Percentiles rank a stretch among this genome's conserved stretches.
These are phyloP conservation scores for Aurelia aurita complex sp. Pacific DNA, from an alignment of 30 jellyfish, hydroid and myxozoan genomes.

Conservation along the genomic window DNA sequence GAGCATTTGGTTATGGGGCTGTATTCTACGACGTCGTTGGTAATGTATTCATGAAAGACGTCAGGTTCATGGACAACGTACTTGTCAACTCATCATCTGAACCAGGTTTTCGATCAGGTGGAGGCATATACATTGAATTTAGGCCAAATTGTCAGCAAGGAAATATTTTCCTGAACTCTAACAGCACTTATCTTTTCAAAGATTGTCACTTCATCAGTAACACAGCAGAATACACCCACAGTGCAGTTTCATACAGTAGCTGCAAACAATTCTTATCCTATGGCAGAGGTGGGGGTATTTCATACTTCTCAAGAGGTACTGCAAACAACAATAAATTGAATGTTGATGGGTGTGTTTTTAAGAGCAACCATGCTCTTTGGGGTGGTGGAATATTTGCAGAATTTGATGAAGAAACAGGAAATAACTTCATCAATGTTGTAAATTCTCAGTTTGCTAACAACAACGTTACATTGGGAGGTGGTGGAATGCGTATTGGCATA, in stretches of 20 bases:
- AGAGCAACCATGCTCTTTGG: slow-evolving; percentile 72
- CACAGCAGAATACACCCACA: slow-evolving; percentile 37
- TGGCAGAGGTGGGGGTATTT: slow-evolving; percentile 89
- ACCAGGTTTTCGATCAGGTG: slow-evolving; percentile 62
- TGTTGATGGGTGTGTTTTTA: slow-evolving; percentile 34
- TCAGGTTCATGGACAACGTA: slow-evolving; percentile 17
- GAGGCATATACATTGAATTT: slow-evolving; percentile 76
- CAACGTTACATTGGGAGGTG: slow-evolving; percentile 75
- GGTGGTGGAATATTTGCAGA: slow-evolving; percentile 83
- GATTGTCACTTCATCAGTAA: slow-evolving; percentile 21
- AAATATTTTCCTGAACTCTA: neutral
- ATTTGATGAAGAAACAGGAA: slow-evolving; percentile 47
- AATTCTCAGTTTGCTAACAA: slow-evolving; percentile 48
- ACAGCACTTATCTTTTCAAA: neutral
- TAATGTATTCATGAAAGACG: slow-evolving; percentile 12
- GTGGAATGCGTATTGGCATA: slow-evolving; percentile 71
- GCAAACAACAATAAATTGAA: slow-evolving; percentile 45
- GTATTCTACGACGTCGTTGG: slow-evolving; percentile 60
- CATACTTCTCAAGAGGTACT: slow-evolving; percentile 50
- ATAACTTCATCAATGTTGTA: slow-evolving; percentile 17
- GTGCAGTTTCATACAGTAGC: slow-evolving; percentile 3
- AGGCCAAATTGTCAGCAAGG: slow-evolving; percentile 27
- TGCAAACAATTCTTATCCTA: slow-evolving; percentile 41
- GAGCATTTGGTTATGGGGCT: slow-evolving; percentile 63
- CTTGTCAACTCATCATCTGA: neutral